Evolutionary conservation across 2,888 invertebrate species (phyloP).

Genomic region (Crepidodera aurea): DNA sequence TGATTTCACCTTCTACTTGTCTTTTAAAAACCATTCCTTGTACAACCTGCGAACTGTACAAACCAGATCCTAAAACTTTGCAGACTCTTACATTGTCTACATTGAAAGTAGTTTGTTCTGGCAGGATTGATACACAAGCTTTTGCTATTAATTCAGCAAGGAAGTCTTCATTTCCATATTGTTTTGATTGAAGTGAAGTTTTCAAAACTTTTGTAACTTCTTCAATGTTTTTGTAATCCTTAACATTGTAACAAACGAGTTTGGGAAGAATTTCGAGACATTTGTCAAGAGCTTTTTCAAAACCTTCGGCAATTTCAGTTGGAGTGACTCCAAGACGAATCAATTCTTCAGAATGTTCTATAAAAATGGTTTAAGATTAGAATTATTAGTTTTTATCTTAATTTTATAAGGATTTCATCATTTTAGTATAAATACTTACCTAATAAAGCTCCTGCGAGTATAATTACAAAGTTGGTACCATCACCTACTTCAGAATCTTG

Average conservation of each 20-base stretch:
- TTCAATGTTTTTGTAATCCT: slow-evolving; percentile 70
- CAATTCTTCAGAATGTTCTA: slow-evolving; percentile 89
- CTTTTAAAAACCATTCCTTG: slow-evolving; percentile 99
- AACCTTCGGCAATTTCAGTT: slow-evolving; percentile 95
- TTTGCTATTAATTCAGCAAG: slow-evolving; percentile 84
- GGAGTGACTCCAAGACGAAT: slow-evolving; percentile 95
- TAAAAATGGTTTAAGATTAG: slow-evolving; percentile 15
- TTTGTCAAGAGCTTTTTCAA: slow-evolving; percentile 89
- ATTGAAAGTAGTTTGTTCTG: slow-evolving; percentile 89
- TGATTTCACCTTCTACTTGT: slow-evolving; percentile 91
- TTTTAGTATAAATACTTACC: too few species aligned
- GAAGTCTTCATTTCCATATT: slow-evolving; percentile 96
- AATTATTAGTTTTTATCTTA: too few species aligned
- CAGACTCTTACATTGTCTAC: slow-evolving; percentile 97
- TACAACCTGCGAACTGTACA: slow-evolving; percentile 80
- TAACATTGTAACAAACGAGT: slow-evolving; percentile 81
- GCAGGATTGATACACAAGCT: slow-evolving; percentile 88
- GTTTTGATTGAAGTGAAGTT: slow-evolving; percentile 94
- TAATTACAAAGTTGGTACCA: slow-evolving; percentile 98
- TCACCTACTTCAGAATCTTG: slow-evolving; percentile 99
- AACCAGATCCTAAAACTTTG: slow-evolving; percentile 87
- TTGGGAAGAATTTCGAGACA: slow-evolving; percentile 88
- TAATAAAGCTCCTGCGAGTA: slow-evolving; percentile 90
- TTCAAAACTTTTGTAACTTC: slow-evolving; percentile 79
- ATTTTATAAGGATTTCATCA: too few species aligned